A percentile compares a stretch with the other conserved stretches of the same genome.
phyloP scores from a whole-genome alignment of 2,797 vertebrate genomes.

The Oreochromis grahami region DNA sequence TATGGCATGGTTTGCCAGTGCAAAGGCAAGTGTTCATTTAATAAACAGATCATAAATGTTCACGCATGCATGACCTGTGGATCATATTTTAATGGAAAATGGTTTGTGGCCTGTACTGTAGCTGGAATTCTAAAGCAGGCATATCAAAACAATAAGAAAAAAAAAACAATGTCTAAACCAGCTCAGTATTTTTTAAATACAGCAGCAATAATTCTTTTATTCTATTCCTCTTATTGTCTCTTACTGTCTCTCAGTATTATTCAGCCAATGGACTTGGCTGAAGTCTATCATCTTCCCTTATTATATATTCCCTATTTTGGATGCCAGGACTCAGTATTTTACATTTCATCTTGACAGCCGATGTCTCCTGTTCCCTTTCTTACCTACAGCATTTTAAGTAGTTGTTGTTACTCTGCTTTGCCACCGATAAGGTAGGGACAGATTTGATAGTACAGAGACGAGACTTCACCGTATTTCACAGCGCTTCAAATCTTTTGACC shows the following conservation, averaged over 20 bases:
- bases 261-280: background rate
- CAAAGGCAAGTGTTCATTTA: background rate
- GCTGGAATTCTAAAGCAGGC: background rate
- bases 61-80: background rate
- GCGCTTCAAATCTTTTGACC: constrained; percentile 1
- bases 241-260: background rate
- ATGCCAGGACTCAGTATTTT: background rate
- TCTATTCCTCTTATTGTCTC: background rate
- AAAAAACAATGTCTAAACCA: background rate
- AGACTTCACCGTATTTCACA: background rate
- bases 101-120: background rate
- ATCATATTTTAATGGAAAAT: background rate
- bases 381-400: constrained; percentile 20
- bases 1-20: background rate
- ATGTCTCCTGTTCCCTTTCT: constrained; percentile 1
- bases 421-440: background rate
- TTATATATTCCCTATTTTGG: background rate
- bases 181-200: background rate
- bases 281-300: background rate
- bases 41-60: background rate
- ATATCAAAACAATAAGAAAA: background rate
- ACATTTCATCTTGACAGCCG: background rate
- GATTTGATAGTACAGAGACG: background rate
- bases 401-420: background rate
- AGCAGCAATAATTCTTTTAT: background rate